These are phyloP conservation scores for Tichodroma muraria DNA, from an alignment of 2,113 vertebrate species.

Conservation along the genomic window DNA sequence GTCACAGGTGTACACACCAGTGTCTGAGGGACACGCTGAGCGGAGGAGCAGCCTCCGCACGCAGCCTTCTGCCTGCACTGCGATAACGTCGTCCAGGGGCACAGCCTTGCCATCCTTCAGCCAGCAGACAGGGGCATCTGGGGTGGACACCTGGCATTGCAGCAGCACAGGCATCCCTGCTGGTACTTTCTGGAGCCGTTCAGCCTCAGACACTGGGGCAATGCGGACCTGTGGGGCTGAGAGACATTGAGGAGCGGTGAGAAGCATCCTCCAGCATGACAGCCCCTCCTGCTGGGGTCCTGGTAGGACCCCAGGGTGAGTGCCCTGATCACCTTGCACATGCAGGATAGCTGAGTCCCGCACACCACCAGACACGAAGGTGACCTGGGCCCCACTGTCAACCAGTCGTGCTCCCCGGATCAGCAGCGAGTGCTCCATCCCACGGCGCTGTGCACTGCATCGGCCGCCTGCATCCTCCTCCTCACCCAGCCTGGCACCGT, in stretches of 20 bases:
- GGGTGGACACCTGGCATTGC: constrained; percentile 83
- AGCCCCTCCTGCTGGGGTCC: not conserved
- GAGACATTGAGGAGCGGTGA: fast-evolving
- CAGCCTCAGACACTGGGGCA: not conserved
- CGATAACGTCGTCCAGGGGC: constrained; percentile 51
- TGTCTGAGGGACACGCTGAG: constrained; percentile 72
- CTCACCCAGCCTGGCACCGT: constrained; percentile 72
- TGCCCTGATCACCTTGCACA: constrained; percentile 78
- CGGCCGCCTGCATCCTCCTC: constrained; percentile 63
- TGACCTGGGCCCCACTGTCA: constrained; percentile 82
- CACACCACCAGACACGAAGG: constrained; percentile 81
- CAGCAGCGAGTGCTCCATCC: constrained; percentile 79
- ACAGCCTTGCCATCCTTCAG: constrained; percentile 82
- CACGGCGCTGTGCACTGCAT: constrained; percentile 65
- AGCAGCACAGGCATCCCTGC: constrained; percentile 78
- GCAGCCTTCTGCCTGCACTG: constrained; percentile 76
- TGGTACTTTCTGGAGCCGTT: not conserved
- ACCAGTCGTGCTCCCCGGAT: constrained; percentile 72
- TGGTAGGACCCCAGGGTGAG: not conserved
- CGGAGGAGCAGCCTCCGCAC: constrained; percentile 81
- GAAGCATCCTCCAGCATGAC: not conserved
- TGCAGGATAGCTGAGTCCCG: constrained; percentile 82
- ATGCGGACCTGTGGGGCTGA: constrained; percentile 21
- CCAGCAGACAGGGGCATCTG: constrained; percentile 77
- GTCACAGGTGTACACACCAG: constrained; percentile 87